Evolutionary conservation across 2,113 vertebrate genomes (phyloP).

Genomic region (Malurus cyaneus): DNA sequence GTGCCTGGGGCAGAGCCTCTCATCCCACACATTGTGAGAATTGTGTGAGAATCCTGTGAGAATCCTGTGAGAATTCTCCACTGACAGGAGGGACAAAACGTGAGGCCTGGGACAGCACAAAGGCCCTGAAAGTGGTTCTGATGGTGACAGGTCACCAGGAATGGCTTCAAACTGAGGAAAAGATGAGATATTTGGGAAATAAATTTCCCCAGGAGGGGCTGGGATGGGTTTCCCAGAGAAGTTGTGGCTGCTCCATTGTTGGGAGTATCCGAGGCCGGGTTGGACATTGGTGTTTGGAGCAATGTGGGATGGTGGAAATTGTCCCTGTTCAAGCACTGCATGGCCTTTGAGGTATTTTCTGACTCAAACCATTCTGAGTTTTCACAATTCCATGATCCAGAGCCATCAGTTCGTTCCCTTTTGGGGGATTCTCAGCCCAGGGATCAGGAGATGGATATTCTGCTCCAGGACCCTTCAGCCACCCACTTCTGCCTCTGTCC

Average conservation of each 20-base stretch:
- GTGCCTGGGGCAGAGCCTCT: neutral
- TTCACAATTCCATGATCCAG: neutral
- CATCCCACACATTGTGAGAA: fast-evolving
- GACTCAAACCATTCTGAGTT: neutral
- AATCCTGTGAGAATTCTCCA: neutral
- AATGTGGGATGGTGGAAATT: neutral
- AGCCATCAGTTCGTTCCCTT: neutral
- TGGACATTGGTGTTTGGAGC: neutral
- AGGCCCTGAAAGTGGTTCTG: neutral
- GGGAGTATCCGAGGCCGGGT: neutral
- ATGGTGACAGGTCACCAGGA: neutral
- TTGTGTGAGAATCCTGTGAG: too few relatives aligned
- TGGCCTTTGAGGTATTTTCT: neutral
- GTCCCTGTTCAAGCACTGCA: neutral
- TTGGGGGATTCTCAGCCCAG: neutral
- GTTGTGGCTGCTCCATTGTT: neutral
- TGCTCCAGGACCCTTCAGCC: neutral
- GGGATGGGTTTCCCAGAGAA: neutral
- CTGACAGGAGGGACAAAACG: neutral
- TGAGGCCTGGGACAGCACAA: neutral
- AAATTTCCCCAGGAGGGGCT: neutral
- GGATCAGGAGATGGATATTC: neutral
- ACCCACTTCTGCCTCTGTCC: neutral
- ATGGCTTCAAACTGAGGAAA: neutral
- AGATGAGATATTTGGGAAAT: neutral